Evolutionary conservation across 2,113 vertebrate species (phyloP).

Genomic region (Albula glossodonta): DNA sequence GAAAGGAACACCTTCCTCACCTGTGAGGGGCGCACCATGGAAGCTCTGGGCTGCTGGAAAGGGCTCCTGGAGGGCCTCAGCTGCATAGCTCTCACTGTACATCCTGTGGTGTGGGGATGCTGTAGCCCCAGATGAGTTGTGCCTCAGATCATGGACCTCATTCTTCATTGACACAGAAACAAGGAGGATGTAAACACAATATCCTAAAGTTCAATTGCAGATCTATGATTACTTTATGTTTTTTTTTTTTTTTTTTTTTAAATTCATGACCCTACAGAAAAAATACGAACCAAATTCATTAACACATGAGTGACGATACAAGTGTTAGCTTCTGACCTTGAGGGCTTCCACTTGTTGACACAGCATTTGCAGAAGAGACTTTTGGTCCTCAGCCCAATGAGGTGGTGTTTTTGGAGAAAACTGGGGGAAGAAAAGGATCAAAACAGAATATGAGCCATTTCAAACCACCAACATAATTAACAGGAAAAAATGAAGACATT

Average conservation of each 20-base stretch:
- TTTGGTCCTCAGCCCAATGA: constrained; percentile 95
- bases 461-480: background rate
- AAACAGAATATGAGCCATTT: background rate
- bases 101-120: constrained; percentile 77
- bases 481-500: background rate
- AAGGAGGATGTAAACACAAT: background rate
- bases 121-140: constrained; percentile 72
- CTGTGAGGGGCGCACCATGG: constrained; percentile 88
- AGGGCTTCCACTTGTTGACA: constrained; percentile 94
- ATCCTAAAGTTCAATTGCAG: too few relatives aligned
- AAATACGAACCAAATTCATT: too few relatives aligned
- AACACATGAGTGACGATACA: background rate
- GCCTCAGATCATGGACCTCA: constrained; percentile 91
- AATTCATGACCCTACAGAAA: too few relatives aligned
- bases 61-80: constrained; percentile 78
- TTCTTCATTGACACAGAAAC: constrained; percentile 68
- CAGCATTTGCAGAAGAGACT: constrained; percentile 86
- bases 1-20: constrained; percentile 49
- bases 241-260: too few relatives aligned
- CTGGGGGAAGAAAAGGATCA: constrained; percentile 57
- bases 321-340: constrained; percentile 73
- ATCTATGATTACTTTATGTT: too few relatives aligned
- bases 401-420: constrained; percentile 90
- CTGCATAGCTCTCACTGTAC: constrained; percentile 79
- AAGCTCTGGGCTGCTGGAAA: constrained; percentile 84